These are phyloP conservation scores for Antedon mediterranea DNA, from an alignment of 53 echinoderm and acorn worm genomes.

Conservation along the genomic window DNA sequence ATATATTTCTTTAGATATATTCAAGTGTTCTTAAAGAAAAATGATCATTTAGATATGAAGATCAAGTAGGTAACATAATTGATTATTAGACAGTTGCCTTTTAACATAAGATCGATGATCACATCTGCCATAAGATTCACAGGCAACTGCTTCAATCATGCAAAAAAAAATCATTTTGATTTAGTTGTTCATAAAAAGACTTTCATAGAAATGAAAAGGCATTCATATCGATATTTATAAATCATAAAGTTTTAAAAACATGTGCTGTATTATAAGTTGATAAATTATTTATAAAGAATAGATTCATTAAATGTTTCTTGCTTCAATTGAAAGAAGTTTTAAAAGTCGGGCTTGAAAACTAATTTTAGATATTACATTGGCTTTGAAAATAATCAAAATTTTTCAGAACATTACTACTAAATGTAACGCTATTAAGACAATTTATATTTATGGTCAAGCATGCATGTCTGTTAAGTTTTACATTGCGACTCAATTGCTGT, in stretches of 20 bases:
- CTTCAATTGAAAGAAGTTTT: not conserved
- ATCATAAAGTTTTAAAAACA: no score
- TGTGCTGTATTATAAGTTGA: no score
- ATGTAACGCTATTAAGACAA: not conserved
- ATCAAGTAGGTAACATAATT: not conserved
- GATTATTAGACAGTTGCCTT: not conserved
- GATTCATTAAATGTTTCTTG: no score
- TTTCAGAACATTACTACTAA: not conserved
- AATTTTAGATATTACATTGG: not conserved
- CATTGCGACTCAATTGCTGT: not conserved
- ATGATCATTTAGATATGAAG: not conserved
- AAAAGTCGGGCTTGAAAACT: not conserved
- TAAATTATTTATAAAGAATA: no score
- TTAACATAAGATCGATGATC: not conserved
- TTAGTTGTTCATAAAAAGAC: not conserved
- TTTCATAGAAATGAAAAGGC: no score
- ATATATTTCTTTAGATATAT: no score
- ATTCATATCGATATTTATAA: no score
- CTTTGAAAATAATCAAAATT: not conserved
- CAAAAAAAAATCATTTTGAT: not conserved
- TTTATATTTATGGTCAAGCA: not conserved
- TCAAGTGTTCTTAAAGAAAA: no score
- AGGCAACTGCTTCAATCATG: not conserved
- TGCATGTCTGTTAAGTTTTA: not conserved
- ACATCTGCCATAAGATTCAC: not conserved